These are phyloP conservation scores for Chloebia gouldiae DNA, from an alignment of 2,113 vertebrate species.

Conservation along the genomic window DNA sequence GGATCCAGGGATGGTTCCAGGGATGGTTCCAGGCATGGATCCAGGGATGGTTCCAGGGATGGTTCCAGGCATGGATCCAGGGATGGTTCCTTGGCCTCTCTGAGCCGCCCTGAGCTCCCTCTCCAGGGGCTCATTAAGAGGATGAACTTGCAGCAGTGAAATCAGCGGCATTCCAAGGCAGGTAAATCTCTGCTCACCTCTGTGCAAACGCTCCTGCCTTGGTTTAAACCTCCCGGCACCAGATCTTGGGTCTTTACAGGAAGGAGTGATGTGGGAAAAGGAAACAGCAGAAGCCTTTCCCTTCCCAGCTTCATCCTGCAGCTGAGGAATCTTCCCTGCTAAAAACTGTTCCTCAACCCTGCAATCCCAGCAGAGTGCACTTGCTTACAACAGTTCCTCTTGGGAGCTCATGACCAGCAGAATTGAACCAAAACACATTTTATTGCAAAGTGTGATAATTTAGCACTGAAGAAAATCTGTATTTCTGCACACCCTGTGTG, in stretches of 20 bases:
- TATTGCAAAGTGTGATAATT: background rate
- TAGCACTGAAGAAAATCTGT: background rate
- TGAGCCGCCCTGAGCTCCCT: background rate
- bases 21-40: too few relatives aligned
- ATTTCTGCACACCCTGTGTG: background rate
- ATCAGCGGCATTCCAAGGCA: background rate
- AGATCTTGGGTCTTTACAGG: background rate
- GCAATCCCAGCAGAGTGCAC: accelerated
- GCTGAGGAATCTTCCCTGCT: background rate
- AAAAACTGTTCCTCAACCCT: background rate
- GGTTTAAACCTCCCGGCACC: background rate
- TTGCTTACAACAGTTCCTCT: background rate
- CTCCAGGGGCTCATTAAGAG: background rate
- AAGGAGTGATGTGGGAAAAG: background rate
- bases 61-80: too few relatives aligned
- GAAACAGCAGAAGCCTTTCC: background rate
- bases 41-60: too few relatives aligned
- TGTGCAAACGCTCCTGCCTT: accelerated
- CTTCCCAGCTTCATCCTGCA: background rate
- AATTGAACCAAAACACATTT: background rate
- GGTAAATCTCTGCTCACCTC: background rate
- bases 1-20: too few relatives aligned
- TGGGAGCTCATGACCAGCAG: background rate
- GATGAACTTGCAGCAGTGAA: background rate
- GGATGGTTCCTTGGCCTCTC: accelerated